A percentile compares a stretch with the other conserved stretches of the same genome.
These are phyloP conservation scores for Drosophila tanythrix DNA, from an alignment of 2,888 invertebrate species.

Conservation along the genomic window DNA sequence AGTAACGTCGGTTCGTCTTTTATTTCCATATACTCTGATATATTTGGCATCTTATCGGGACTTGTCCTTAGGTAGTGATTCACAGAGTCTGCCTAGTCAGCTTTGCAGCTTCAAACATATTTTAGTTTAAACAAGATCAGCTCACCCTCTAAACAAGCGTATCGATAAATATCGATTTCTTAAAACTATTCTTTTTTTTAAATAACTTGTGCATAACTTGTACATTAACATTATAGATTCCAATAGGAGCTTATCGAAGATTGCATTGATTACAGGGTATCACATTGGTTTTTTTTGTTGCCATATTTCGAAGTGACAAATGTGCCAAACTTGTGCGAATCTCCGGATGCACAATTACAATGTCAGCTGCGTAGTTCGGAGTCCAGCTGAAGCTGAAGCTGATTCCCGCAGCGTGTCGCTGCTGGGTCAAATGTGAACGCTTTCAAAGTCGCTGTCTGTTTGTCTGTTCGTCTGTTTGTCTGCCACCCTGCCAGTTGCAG, in stretches of 20 bases:
- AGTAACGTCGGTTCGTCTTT: background rate
- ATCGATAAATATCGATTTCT: background rate
- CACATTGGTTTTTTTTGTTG: conserved; percentile 9
- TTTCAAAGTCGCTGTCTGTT: conserved; percentile 51
- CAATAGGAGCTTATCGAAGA: background rate
- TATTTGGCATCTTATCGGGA: background rate
- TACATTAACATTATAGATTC: background rate
- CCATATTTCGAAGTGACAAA: conserved; percentile 60
- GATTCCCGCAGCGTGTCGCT: conserved; percentile 8
- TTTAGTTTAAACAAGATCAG: background rate
- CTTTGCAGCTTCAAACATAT: background rate
- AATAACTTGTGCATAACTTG: background rate
- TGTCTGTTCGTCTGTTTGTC: background rate
- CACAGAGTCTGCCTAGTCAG: background rate
- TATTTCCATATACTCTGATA: background rate
- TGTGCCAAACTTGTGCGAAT: conserved; percentile 64
- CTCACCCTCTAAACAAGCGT: background rate
- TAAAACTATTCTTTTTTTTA: background rate
- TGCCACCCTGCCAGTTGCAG: background rate
- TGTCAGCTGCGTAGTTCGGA: conserved; percentile 7
- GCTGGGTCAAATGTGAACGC: conserved; percentile 38
- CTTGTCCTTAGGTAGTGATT: background rate
- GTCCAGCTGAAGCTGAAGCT: background rate
- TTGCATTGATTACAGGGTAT: background rate
- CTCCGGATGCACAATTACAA: conserved; percentile 49